Evolutionary conservation across 2,797 vertebrate species (phyloP), one percentile per base, ranked within the genome.

Genomic region (Oreonectes daqikongensis): DNA sequence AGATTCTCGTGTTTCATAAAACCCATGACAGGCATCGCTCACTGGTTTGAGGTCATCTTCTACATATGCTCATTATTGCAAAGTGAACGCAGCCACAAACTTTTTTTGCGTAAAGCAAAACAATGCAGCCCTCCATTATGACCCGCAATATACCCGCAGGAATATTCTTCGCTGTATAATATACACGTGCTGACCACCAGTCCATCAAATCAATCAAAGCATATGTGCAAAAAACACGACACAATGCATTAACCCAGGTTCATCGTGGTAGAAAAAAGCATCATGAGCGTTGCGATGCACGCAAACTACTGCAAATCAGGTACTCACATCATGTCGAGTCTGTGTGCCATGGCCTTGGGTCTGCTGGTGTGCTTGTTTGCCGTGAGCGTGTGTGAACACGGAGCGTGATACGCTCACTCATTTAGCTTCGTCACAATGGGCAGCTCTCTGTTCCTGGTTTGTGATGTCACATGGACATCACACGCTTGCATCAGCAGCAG

Each of bases 281-380:
- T 26, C 3, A 9, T n/a, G 20, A 20, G 20, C 77, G 77, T 80
- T 79, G 69, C 77, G 11, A 73, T 80, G 83, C 74, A 86, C 81
- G 81, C 81, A 82, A 11, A 69, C 69, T 79, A 11, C 77, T 81
- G 55, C 75, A n/a, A 15, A 32, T 50, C 82, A 57, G 53, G 85
- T 95, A 98, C 97, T 99, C 94, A 99, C 97, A 97, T 95, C 91
- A 95, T 95, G 86, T 95, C 96, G 89, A 97, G 95, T 87, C 95
- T 91, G 92, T 95, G 96, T 69, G 95, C 96, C 95, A 98, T 96
- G 86, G 93, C 94, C 26, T 55, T 17, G 69, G 75, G 50, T 81
- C 59, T 61, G 68, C 55, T 59, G 46, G 75, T 68, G 67, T 73
- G 73, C 35, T 35, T 50, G 69, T 20, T 24, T 63, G 73, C 64